Evolutionary conservation across 64 coral and sea anemone species (phyloP).

Genomic region (Montipora sp.): DNA sequence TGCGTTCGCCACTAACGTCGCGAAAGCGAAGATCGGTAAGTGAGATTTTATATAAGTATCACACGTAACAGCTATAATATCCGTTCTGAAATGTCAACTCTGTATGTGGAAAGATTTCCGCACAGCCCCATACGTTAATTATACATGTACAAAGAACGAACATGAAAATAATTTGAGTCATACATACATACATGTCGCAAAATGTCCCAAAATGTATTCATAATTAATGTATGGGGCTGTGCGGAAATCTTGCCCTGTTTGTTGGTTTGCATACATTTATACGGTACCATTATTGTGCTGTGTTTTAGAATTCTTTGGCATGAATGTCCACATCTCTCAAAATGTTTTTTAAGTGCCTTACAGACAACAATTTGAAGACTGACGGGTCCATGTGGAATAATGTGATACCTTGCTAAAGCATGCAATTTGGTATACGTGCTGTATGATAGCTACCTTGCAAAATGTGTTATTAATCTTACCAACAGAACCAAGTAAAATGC

Average conservation of each 20-base stretch:
- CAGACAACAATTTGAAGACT: background rate
- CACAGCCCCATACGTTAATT: too few species aligned
- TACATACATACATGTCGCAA: too few species aligned
- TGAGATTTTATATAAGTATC: constrained; percentile 21
- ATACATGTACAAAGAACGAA: too few species aligned
- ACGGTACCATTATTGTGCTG: background rate
- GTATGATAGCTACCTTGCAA: background rate
- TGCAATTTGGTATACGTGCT: constrained; percentile 2
- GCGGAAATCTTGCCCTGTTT: background rate
- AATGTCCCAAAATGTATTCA: too few species aligned
- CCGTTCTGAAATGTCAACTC: background rate
- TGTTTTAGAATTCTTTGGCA: constrained; percentile 3
- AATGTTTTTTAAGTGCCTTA: background rate
- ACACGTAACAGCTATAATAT: constrained; percentile 18
- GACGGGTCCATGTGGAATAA: background rate
- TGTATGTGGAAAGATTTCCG: background rate
- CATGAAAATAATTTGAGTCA: too few species aligned
- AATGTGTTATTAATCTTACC: background rate
- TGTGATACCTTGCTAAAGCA: background rate
- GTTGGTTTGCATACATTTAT: background rate
- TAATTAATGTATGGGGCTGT: too few species aligned
- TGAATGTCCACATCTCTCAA: background rate
- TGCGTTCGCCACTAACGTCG: too few species aligned
- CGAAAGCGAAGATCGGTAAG: constrained; percentile 37
- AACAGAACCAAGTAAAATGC: background rate